These are phyloP conservation scores for Cephalopholis sonnerati DNA, from an alignment of 2,113 vertebrate genomes.

Conservation along the genomic window DNA sequence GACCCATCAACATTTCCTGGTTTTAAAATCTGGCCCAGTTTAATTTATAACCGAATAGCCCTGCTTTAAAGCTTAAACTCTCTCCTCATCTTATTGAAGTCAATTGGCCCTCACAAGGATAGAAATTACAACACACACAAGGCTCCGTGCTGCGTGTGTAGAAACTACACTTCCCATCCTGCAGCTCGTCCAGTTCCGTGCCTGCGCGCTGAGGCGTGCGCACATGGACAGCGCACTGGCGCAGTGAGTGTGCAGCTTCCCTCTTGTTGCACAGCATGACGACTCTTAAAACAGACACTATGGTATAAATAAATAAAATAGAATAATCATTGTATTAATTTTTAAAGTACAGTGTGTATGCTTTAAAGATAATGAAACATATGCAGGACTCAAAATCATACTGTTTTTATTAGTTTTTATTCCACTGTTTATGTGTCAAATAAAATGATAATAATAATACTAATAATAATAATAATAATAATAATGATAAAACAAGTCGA, in stretches of 20 bases:
- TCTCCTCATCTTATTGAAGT: background rate
- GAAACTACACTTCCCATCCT: constrained; percentile 47
- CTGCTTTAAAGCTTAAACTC: too few relatives aligned
- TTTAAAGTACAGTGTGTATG: background rate
- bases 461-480: too few relatives aligned
- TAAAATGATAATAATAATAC: background rate
- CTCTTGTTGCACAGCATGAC: background rate
- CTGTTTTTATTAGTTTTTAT: too few relatives aligned
- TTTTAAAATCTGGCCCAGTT: too few relatives aligned
- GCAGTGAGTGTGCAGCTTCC: constrained; percentile 33
- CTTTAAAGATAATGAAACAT: background rate
- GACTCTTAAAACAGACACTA: background rate
- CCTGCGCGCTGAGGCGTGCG: background rate
- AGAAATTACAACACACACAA: background rate
- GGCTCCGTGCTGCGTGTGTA: too few relatives aligned
- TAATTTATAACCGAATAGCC: too few relatives aligned
- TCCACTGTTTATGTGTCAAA: too few relatives aligned
- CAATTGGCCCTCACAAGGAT: background rate
- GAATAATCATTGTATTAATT: background rate
- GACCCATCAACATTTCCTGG: too few relatives aligned
- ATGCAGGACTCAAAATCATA: background rate
- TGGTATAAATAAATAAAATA: too few relatives aligned
- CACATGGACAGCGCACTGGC: background rate
- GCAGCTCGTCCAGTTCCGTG: background rate
- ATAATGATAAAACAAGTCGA: too few relatives aligned